Conservation (phyloP, 2,113 vertebrate genomes). For the Leptobrachium leishanense region DNA sequence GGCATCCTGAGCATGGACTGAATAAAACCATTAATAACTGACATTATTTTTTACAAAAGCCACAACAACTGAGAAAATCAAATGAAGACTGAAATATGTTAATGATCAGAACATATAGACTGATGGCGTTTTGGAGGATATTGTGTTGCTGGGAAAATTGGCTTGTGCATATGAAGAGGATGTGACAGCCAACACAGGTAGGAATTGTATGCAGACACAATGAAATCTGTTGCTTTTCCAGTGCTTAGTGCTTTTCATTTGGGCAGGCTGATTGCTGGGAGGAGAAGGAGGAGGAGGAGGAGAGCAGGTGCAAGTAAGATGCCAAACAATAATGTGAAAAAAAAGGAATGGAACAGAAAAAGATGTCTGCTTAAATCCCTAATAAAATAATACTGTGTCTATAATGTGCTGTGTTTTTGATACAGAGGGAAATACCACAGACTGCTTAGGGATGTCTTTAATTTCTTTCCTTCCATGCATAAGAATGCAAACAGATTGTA, state of each 20-base stretch:
- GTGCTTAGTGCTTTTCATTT: slow-evolving; percentile 48
- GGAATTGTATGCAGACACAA: slow-evolving; percentile 68
- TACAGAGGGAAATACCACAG: slow-evolving; percentile 52
- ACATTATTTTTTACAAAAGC: too few relatives aligned
- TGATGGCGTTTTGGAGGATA: slow-evolving; percentile 63
- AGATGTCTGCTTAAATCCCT: slow-evolving; percentile 35
- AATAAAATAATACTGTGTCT: slow-evolving; percentile 25
- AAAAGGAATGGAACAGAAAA: slow-evolving; percentile 6
- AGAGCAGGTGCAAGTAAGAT: slow-evolving; percentile 57
- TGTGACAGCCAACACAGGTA: slow-evolving; percentile 76
- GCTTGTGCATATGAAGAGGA: slow-evolving; percentile 70
- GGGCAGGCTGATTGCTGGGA: slow-evolving; percentile 9
- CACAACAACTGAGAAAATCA: too few relatives aligned
- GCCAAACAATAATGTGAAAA: slow-evolving; percentile 17
- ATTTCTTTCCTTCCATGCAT: slow-evolving; percentile 55
- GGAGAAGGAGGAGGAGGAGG: slow-evolving; percentile 41
- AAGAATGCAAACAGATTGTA: slow-evolving; percentile 65
- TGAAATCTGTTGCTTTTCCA: slow-evolving; percentile 63
- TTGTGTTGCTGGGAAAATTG: slow-evolving; percentile 62
- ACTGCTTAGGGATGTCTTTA: slow-evolving; percentile 56
- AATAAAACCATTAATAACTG: slow-evolving; percentile 46
- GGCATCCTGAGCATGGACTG: slow-evolving; percentile 75
- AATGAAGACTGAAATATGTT: slow-evolving; percentile 57
- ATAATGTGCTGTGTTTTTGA: slow-evolving; percentile 33
- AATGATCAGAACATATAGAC: slow-evolving; percentile 61